A percentile compares a stretch with the other conserved stretches of the same genome.
Conservation (phyloP, 1,140 invertebrate genomes). For the Harpegnathos saltator region DNA sequence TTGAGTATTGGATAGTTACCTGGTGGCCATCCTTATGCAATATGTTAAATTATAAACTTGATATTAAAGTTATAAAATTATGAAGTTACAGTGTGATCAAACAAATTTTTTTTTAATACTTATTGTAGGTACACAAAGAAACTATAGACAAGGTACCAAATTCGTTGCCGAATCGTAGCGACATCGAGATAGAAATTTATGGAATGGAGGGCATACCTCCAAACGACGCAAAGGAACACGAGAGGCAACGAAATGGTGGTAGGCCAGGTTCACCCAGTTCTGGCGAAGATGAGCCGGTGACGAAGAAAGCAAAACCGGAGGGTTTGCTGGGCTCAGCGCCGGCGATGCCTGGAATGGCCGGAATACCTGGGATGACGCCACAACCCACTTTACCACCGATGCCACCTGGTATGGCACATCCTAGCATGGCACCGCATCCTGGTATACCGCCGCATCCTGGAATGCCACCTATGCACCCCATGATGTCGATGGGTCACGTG, state of each 20-base stretch:
- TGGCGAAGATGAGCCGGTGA: conserved; percentile 92
- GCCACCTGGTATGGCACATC: conserved; percentile 84
- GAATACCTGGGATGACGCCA: conserved; percentile 85
- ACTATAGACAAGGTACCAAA: conserved; percentile 99
- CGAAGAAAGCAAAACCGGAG: conserved; percentile 90
- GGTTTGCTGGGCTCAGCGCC: conserved; percentile 87
- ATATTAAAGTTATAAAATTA: background rate
- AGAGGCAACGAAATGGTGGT: conserved; percentile 92
- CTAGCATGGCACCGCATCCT: conserved; percentile 75
- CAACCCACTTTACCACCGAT: conserved; percentile 87
- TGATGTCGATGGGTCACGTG: conserved; percentile 91
- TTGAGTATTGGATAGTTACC: background rate
- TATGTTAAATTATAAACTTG: no score
- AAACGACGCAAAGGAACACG: conserved; percentile 97
- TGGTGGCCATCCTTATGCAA: no score
- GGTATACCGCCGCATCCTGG: conserved; percentile 87
- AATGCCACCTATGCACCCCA: conserved; percentile 87
- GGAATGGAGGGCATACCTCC: conserved; percentile 99
- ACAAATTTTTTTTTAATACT: background rate
- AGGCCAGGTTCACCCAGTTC: conserved; percentile 86
- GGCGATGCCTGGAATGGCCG: conserved; percentile 85
- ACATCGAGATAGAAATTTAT: conserved; percentile 99
- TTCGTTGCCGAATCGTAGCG: conserved; percentile 98
- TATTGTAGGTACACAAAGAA: conserved; percentile 98
- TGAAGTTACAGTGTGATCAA: no score